Evolutionary conservation across 2,113 vertebrate genomes (phyloP), one percentile per base, ranked within the genome.

Genomic region (Labrus mixtus): DNA sequence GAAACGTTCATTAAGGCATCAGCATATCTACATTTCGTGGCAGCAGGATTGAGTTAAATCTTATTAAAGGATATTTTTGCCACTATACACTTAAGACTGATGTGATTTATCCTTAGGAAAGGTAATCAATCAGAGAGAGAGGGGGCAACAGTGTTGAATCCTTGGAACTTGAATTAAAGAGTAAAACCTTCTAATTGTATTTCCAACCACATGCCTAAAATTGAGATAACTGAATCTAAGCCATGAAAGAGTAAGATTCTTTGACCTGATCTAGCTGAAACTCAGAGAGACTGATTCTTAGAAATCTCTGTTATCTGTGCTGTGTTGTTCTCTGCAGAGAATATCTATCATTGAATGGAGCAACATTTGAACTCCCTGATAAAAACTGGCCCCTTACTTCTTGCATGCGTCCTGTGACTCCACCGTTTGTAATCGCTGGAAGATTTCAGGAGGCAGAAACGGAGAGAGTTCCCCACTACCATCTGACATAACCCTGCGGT

Each of bases 361-460:
- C 45, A 69, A 58, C 17, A 17, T 64, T 48, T 73, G 2, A 2
- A 29, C 17, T 54, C 17, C 36, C 39, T 51, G 39, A 61, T 58
- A 57, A 43, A 53, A 48, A 55, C 0, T 8, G 1, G 0, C 4
- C 0, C 56, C 95, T 82, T 93, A 99, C 97, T 96, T 98, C 76
- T 56, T 90, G 74, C 74, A 65, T 11, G 59, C 61, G 9, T 93
- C 93, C 64, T 93, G 94, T 2, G 90, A 93, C 65, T 95, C 94
- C 0, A 93, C 61, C 0, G 91, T 91, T 81, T 97, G 97, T 22
- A 97, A 87, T 89, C 94, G 96, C 83, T 98, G 96, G 85, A 99
- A 99, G 84, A 97, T 94, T 79, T 99, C 97, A 0, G 98, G 97
- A 0, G 97, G 95, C 36, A 97, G 89, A 68, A 99, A 98, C 0